Evolutionary conservation across 2,888 invertebrate species (phyloP), one percentile per base, ranked within the genome.

Genomic region (Camponotus fellah): DNA sequence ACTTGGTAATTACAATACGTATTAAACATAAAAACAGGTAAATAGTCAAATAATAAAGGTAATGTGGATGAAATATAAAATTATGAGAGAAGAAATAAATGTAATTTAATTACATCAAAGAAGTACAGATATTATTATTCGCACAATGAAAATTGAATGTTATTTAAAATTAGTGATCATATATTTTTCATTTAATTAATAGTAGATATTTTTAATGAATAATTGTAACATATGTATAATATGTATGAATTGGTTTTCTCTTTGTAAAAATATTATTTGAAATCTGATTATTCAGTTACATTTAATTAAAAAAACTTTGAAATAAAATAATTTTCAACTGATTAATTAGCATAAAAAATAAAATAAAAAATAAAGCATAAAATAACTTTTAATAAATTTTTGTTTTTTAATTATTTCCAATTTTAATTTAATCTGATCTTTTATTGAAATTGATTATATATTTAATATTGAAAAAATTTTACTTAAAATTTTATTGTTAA

Each of bases 381-480:
- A 53, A 53, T 6, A 34, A 34, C 14, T 37, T 49, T 53, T 53
- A 69, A 2, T 53, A 53, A 14, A 53, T 53, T 14, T 56, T 1
- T n/a, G 2, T 49, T 49, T 0, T 6, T 37, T 12, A 12, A 0
- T 43, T 40, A 40, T 26, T 40, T 37, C 21, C 10, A 26, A 72
- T 17, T 72, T 37, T 40, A 26, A 1, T 72, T 40, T 37, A 26
- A 56, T 26, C 58, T 9, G 12, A 34, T 34, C 53, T 69, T 32
- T 58, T 6, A 14, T 72, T 17, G 12, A 72, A 56, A 12, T 40
- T 17, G 10, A 40, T 21, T 32, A 26, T 34, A 62, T 5, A 14
- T 72, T 17, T 40, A 32, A 43, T 65, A 40, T 58, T 58, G 12
- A 46, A 58, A 68, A 34, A 68, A 34, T 60, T 46, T 21, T 46